Conservation (phyloP, 1,140 invertebrate genomes). For the Lepidostoma basale region DNA sequence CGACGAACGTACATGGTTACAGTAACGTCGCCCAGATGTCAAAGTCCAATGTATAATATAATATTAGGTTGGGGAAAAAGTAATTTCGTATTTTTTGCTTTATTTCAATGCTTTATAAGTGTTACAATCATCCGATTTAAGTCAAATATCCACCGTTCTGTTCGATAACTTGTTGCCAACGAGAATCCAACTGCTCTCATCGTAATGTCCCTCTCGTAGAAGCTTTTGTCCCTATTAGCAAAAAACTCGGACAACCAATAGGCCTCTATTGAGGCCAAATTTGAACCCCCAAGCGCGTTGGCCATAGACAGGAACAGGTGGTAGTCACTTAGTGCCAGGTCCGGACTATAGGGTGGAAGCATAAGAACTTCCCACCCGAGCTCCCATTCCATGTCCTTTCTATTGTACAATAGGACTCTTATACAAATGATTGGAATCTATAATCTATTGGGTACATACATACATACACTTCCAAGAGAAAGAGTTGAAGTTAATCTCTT, state of each 20-base stretch:
- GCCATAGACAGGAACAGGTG: conserved; percentile 5
- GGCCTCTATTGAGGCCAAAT: not conserved
- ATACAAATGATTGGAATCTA: too few relatives aligned
- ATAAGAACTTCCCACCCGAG: not conserved
- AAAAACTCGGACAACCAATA: conserved; percentile 2
- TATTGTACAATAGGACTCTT: too few relatives aligned
- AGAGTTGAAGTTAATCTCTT: too few relatives aligned
- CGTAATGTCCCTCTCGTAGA: not conserved
- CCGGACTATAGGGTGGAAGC: conserved; percentile 12
- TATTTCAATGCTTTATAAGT: too few relatives aligned
- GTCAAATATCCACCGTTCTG: conserved; percentile 11
- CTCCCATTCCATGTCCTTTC: too few relatives aligned
- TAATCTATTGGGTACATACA: too few relatives aligned
- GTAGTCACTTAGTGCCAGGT: not conserved
- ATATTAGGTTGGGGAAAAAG: too few relatives aligned
- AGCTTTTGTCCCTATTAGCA: not conserved
- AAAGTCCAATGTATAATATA: too few relatives aligned
- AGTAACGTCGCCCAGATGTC: too few relatives aligned
- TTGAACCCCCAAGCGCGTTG: conserved; percentile 13
- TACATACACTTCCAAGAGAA: too few relatives aligned
- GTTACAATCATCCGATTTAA: conserved; percentile 6
- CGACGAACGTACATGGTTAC: too few relatives aligned
- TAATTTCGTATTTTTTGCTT: too few relatives aligned
- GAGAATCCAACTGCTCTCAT: not conserved
- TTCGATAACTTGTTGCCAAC: conserved; percentile 15